Conservation (phyloP, 2,113 vertebrate species). For the Pygoscelis antarcticus region DNA sequence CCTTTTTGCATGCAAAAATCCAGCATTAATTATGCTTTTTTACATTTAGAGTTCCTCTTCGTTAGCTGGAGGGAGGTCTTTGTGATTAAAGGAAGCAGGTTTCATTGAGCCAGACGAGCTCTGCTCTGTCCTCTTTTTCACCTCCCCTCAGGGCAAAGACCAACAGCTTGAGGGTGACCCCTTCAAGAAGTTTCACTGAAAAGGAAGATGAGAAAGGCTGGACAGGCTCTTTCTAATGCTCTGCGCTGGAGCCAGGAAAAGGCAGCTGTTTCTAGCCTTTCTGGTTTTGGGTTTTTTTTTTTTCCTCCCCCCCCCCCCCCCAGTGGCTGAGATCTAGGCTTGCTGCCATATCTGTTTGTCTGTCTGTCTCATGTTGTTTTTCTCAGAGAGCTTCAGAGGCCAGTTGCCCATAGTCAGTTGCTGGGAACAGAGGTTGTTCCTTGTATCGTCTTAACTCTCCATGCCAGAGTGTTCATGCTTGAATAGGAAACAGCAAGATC, state of each 20-base stretch:
- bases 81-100: constrained; percentile 66
- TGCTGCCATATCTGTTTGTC: constrained; percentile 72
- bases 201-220: constrained; percentile 66
- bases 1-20: constrained; percentile 44
- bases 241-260: constrained; percentile 52
- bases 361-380: constrained; percentile 67
- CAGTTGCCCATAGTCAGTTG: constrained; percentile 66
- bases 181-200: constrained; percentile 42
- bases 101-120: constrained; percentile 51
- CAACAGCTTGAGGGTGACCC: constrained; percentile 70
- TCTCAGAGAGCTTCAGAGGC: constrained; percentile 64
- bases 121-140: constrained; percentile 75
- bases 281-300: neutral
- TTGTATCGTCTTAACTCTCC: constrained; percentile 72
- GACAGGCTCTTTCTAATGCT: constrained; percentile 55
- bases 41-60: neutral
- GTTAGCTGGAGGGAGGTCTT: constrained; percentile 57
- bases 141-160: constrained; percentile 71
- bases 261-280: constrained; percentile 71
- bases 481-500: constrained; percentile 82
- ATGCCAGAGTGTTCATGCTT: constrained; percentile 75
- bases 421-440: constrained; percentile 78
- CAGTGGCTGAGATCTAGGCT: constrained; percentile 53
- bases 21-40: constrained; percentile 41
- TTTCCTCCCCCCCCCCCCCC: neutral